phyloP scores from a whole-genome alignment of 2,888 invertebrate species.

The Xylota segnis region DNA sequence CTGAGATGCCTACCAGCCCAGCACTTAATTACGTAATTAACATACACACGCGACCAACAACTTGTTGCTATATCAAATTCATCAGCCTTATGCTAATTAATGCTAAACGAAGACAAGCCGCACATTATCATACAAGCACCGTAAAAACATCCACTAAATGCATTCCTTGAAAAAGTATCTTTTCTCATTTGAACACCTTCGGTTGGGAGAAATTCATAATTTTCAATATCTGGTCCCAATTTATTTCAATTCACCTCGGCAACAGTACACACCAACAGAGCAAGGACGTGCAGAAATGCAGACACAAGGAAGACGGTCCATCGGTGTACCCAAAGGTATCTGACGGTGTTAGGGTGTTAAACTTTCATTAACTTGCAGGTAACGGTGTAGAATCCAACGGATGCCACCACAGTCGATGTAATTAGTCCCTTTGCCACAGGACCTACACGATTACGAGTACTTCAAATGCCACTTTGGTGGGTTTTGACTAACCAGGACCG shows the following conservation, averaged over 20 bases:
- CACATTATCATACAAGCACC: background rate
- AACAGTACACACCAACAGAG: background rate
- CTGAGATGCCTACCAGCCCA: background rate
- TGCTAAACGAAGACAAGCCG: slow-evolving; percentile 16
- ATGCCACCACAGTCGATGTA: slow-evolving; percentile 14
- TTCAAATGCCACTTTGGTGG: slow-evolving; percentile 26
- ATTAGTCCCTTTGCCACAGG: slow-evolving; percentile 42
- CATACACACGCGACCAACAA: background rate
- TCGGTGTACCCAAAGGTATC: slow-evolving; percentile 19
- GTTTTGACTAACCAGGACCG: slow-evolving; percentile 49
- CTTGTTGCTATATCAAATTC: slow-evolving; percentile 38
- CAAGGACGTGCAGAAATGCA: slow-evolving; percentile 36
- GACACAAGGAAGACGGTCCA: slow-evolving; percentile 5
- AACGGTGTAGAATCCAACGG: slow-evolving; percentile 18
- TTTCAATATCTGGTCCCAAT: slow-evolving; percentile 41
- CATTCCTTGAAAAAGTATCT: slow-evolving; percentile 2
- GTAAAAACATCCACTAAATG: background rate
- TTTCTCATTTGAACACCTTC: slow-evolving; percentile 1
- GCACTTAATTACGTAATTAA: slow-evolving; percentile 20
- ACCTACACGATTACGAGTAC: background rate
- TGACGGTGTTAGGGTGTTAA: slow-evolving; percentile 45
- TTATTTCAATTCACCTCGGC: slow-evolving; percentile 37
- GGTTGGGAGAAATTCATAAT: slow-evolving; percentile 20
- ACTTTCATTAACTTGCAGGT: slow-evolving; percentile 47
- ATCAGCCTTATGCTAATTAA: slow-evolving; percentile 36